These are phyloP conservation scores for Argyresthia albistria DNA, from an alignment of 2,888 invertebrate species.

Conservation along the genomic window DNA sequence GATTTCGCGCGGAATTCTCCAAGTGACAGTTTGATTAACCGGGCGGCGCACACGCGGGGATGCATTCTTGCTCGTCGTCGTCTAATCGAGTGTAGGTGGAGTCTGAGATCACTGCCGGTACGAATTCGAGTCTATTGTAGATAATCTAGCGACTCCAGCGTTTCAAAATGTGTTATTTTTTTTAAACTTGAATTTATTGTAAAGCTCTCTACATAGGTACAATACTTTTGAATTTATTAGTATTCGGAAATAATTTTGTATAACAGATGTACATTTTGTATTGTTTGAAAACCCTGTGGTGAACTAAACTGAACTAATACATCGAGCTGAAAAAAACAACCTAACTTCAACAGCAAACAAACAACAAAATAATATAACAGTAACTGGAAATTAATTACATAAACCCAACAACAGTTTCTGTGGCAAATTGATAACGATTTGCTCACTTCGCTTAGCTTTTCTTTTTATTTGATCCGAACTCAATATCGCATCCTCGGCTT, in stretches of 20 bases:
- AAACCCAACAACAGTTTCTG: constrained; percentile 9
- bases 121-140: too few species aligned
- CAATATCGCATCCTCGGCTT: constrained; percentile 32
- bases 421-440: constrained; percentile 48
- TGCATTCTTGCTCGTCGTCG: background rate
- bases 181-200: too few species aligned
- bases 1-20: constrained; percentile 68
- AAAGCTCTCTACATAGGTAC: too few species aligned
- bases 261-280: too few species aligned
- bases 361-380: background rate
- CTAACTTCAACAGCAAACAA: background rate
- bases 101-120: too few species aligned
- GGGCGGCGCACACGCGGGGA: constrained; percentile 61
- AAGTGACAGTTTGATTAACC: constrained; percentile 73
- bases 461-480: constrained; percentile 41
- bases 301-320: too few species aligned
- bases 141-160: too few species aligned
- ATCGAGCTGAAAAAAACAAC: background rate
- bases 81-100: too few species aligned
- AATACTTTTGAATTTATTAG: too few species aligned
- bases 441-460: constrained; percentile 36
- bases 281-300: too few species aligned
- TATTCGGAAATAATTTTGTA: too few species aligned
- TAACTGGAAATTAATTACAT: background rate
- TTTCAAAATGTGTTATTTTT: too few species aligned